Conservation (phyloP, 2,113 vertebrate species). For the Aptenodytes patagonicus region DNA sequence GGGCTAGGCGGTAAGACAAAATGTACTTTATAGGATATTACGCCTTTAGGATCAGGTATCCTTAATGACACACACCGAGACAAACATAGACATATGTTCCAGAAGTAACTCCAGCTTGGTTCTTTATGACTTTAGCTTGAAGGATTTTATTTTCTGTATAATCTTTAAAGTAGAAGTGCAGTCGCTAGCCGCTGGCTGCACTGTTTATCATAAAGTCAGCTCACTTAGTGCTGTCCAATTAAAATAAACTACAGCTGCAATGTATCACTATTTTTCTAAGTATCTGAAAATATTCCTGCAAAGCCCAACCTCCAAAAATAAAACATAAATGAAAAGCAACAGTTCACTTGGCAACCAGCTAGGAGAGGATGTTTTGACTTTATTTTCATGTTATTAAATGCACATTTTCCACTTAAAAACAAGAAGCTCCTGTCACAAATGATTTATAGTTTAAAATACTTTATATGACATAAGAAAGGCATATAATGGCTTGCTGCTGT, state of each 20-base stretch:
- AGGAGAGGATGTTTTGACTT: conserved; percentile 42
- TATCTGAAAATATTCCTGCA: neutral
- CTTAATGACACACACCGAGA: neutral
- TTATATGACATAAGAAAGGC: conserved; percentile 49
- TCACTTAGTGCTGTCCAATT: conserved; percentile 37
- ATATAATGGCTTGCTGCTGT: neutral
- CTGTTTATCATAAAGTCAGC: conserved; percentile 34
- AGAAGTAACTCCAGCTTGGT: neutral
- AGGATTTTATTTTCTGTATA: conserved; percentile 22
- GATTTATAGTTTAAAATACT: conserved; percentile 54
- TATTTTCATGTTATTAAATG: conserved; percentile 64
- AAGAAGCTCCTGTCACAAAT: conserved; percentile 64
- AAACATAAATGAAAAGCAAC: conserved; percentile 42
- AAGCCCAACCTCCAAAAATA: neutral
- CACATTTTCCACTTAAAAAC: conserved; percentile 68
- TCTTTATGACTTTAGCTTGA: conserved; percentile 8
- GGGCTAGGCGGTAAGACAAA: neutral
- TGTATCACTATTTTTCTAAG: conserved; percentile 49
- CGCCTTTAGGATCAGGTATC: neutral
- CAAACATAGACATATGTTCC: neutral
- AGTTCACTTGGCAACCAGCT: conserved; percentile 38
- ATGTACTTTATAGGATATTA: neutral
- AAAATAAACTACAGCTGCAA: conserved; percentile 31
- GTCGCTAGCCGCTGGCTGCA: neutral
- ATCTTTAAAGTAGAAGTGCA: conserved; percentile 39